Percentiles rank a stretch among this genome's conserved stretches.
These are phyloP conservation scores for Rapana venosa DNA, from an alignment of 2,888 invertebrate genomes.

Conservation along the genomic window DNA sequence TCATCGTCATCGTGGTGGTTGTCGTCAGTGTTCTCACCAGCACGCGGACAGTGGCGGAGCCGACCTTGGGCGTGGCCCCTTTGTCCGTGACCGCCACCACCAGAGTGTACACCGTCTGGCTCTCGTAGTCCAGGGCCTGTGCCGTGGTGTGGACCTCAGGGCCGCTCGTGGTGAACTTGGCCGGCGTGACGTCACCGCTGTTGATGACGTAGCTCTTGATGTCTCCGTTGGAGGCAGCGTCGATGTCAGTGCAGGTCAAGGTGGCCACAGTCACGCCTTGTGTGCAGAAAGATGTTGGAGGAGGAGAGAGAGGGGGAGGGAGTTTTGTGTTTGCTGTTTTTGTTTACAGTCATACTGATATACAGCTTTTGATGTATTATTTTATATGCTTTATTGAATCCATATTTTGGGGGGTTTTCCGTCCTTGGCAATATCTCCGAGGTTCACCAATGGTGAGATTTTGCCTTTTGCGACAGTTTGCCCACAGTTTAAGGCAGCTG, in stretches of 20 bases:
- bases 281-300: too few species aligned
- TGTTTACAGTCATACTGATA: too few species aligned
- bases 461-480: too few species aligned
- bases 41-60: conserved; percentile 59
- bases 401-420: too few species aligned
- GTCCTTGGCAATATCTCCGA: too few species aligned
- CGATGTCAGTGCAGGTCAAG: conserved; percentile 63
- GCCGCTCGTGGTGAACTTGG: conserved; percentile 53
- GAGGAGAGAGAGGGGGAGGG: too few species aligned
- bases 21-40: conserved; percentile 48
- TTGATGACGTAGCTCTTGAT: conserved; percentile 58
- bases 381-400: too few species aligned
- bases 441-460: too few species aligned
- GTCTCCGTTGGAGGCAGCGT: conserved; percentile 54
- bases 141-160: conserved; percentile 53
- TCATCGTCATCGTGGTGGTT: background rate
- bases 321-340: too few species aligned
- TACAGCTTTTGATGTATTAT: too few species aligned
- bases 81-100: conserved; percentile 58
- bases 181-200: conserved; percentile 57
- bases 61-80: conserved; percentile 49
- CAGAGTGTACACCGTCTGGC: conserved; percentile 55
- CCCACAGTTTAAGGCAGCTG: too few species aligned
- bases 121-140: conserved; percentile 61
- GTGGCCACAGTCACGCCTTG: conserved; percentile 48